Evolutionary conservation across 2,113 vertebrate genomes (phyloP), one percentile per base, ranked within the genome.

Genomic region (Spea bombifrons): DNA sequence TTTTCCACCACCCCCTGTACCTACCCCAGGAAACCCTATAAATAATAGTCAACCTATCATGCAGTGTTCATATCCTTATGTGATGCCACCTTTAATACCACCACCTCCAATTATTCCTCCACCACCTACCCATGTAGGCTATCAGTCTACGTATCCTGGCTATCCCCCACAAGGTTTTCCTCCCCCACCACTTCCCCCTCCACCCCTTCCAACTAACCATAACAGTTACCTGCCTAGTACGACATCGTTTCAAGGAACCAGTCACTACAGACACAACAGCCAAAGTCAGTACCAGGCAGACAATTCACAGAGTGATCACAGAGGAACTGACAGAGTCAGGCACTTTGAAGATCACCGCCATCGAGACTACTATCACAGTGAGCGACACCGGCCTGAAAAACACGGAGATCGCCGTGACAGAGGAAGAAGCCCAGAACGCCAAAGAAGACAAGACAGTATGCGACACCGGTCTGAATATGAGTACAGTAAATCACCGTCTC

Each of bases 381-480:
- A 97, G 55, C 84, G 95, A 75, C 94, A 94, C 16, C 93, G 95
- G 7, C 85, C 90, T 1, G 78, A 94, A 2, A 90, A 82, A 73
- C 87, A 90, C 0, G 88, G 84, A 0, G 96, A 98, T 4, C 91
- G 94, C 5, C 91, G 95, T 66, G 96, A 98, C 8, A 87, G 95
- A 0, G 94, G 92, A 55, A 88, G 96, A 81, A 99, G 96, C 57
- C 94, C 94, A 0, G 95, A 97, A 0, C 84, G 94, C 8, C 86
- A 94, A 17, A 80, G 91, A 44, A 84, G 93, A 0, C 92, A 89
- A 12, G 93, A 94, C 0, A 92, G 89, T 66, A 89, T 92, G 2
- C 89, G 96, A 13, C 94, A 94, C 85, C 87, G 94, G 45, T 82
- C 91, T 0, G 96, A 97, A 2, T 95, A 96, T 0, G 94, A 97